Evolutionary conservation across 1,140 invertebrate genomes (phyloP).

Genomic region (Drosophila bipectinata): DNA sequence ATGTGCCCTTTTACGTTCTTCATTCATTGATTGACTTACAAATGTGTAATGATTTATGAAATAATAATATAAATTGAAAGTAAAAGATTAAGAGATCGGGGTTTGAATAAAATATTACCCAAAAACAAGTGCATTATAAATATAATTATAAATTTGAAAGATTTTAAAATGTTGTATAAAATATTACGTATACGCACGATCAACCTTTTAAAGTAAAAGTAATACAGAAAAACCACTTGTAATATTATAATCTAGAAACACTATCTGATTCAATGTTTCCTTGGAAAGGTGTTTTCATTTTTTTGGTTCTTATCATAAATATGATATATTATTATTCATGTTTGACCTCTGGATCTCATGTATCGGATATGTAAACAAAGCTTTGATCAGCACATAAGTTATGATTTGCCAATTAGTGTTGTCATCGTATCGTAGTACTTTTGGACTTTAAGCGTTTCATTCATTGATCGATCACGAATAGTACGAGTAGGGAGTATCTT

Average conservation of each 20-base stretch:
- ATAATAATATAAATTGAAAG: background rate
- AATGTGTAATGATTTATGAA: background rate
- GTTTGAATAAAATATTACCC: background rate
- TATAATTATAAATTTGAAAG: too few relatives aligned
- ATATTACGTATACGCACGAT: background rate
- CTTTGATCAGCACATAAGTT: background rate
- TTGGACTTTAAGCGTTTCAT: constrained; percentile 63
- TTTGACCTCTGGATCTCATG: constrained; percentile 2
- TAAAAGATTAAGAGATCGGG: too few relatives aligned
- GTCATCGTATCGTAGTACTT: constrained; percentile 38
- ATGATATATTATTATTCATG: background rate
- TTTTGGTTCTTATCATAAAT: background rate
- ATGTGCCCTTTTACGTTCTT: background rate
- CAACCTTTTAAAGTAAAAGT: too few relatives aligned
- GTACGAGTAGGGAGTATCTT: constrained; percentile 53
- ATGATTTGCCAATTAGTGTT: constrained; percentile 20
- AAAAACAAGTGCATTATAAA: too few relatives aligned
- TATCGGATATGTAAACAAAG: constrained; percentile 1
- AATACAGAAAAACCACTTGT: too few relatives aligned
- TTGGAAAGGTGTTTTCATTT: too few relatives aligned
- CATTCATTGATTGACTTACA: background rate
- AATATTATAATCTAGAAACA: background rate
- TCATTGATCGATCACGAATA: constrained; percentile 79
- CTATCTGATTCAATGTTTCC: background rate
- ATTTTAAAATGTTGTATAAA: background rate